phyloP scores from a whole-genome alignment of 2,888 invertebrate species.

The Ceriagrion tenellum region DNA sequence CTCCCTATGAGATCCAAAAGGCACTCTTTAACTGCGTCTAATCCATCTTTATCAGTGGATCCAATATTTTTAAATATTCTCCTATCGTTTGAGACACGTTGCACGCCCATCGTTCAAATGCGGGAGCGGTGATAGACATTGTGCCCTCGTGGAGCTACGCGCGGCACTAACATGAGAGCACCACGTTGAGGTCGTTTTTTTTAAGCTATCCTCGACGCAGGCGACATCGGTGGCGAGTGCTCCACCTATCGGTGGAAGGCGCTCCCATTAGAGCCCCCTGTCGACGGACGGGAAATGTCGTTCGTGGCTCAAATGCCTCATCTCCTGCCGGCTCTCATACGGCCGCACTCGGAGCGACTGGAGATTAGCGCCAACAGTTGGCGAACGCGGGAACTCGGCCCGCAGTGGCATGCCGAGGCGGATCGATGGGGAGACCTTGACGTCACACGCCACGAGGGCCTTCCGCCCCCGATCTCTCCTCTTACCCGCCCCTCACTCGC shows the following conservation, averaged over 20 bases:
- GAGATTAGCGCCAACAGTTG: slow-evolving; percentile 77
- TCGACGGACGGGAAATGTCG: slow-evolving; percentile 66
- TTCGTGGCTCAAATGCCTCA: slow-evolving; percentile 59
- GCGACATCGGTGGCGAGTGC: slow-evolving; percentile 52
- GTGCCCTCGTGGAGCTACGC: background rate
- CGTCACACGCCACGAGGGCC: slow-evolving; percentile 55
- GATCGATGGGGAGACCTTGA: slow-evolving; percentile 51
- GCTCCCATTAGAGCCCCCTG: slow-evolving; percentile 63
- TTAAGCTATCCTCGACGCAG: background rate
- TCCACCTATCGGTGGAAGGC: slow-evolving; percentile 58
- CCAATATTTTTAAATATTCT: too few species aligned
- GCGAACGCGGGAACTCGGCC: slow-evolving; percentile 74
- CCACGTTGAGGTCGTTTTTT: background rate
- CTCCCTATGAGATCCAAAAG: too few species aligned
- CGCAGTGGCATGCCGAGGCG: slow-evolving; percentile 32
- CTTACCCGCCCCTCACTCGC: background rate
- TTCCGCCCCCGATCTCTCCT: background rate
- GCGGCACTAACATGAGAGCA: background rate
- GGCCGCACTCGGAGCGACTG: slow-evolving; percentile 70
- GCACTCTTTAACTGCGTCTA: too few species aligned
- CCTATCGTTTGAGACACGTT: background rate
- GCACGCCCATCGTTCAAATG: background rate
- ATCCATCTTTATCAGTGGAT: too few species aligned
- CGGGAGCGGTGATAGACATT: background rate
- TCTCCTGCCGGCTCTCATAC: slow-evolving; percentile 58